phyloP scores from a whole-genome alignment of 2,888 invertebrate genomes.

The Hypercompe scribonia region DNA sequence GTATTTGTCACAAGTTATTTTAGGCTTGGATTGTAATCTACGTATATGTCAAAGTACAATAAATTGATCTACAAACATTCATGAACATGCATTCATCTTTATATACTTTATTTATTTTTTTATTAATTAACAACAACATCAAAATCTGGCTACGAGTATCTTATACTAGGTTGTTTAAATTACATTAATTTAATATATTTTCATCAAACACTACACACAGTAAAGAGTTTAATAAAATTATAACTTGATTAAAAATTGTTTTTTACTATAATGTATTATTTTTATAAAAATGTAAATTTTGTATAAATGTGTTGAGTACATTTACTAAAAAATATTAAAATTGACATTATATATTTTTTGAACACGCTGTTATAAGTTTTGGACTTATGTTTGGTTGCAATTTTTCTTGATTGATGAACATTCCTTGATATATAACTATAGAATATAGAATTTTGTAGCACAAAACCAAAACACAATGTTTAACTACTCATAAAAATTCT shows the following conservation, averaged over 20 bases:
- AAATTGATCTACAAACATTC: conserved; percentile 32
- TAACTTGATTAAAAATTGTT: conserved; percentile 32
- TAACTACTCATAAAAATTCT: conserved; percentile 47
- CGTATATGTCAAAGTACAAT: conserved; percentile 24
- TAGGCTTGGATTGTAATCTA: conserved; percentile 9
- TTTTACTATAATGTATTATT: conserved; percentile 33
- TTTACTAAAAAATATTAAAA: conserved; percentile 31
- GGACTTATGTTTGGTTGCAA: conserved; percentile 1
- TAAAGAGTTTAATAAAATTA: conserved; percentile 41
- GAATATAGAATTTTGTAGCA: not conserved
- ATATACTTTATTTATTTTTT: conserved; percentile 11
- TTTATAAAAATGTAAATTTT: conserved; percentile 33
- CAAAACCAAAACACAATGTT: not conserved
- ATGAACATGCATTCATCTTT: conserved; percentile 16
- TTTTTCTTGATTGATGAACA: not conserved
- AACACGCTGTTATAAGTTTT: conserved; percentile 23
- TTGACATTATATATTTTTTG: conserved; percentile 42
- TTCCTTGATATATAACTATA: not conserved
- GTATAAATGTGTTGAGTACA: conserved; percentile 32
- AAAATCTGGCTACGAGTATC: conserved; percentile 50
- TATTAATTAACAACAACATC: conserved; percentile 24
- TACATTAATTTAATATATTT: conserved; percentile 33
- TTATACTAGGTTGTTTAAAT: conserved; percentile 33
- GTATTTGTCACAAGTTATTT: not conserved
- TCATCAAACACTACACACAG: conserved; percentile 37